Base-by-base conservation (phyloP, 2,797 vertebrate genomes). In the Cygnus olor region DNA sequence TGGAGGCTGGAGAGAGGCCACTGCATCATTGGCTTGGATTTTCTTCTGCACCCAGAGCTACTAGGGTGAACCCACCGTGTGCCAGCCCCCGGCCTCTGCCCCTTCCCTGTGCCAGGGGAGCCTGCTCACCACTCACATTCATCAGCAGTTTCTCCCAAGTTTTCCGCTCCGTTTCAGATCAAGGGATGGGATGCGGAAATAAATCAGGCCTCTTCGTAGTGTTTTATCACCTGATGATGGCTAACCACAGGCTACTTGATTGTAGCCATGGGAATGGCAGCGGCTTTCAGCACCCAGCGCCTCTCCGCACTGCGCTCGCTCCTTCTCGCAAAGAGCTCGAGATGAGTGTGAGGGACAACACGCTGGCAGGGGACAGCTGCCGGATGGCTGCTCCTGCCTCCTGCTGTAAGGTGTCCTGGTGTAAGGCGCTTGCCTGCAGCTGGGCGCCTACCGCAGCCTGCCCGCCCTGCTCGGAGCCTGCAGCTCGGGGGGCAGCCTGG, bases 251-350 rank as follows among this genome's bases (percentile, higher is more conserved):
- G 87, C 87, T 65, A 10, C 69, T 78, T 4, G 4, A 24, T 34
- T 78, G 94, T 78, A 95, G 93, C 91, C 72, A n/a, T 78, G 89
- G 91, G 95, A 92, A 92, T 88, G 76, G 91, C 81, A 89, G 81
- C 68, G 11, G 81, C 74, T 82, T 42, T 63, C 86, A 36, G 63
- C 81, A 20, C 89, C 87, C 10, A 3, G 61, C 53, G 76, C 80
- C 93, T 77, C 82, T 57, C 2, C 51, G 2, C 4, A 2, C 87
- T 60, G 82, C 3, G 40, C 76, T 71, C 8, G 54, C 36, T 73
- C 34, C 5, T 7, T 86, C 54, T 36, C 36, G 92, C 64, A 87
- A 66, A 82, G 74, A 44, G 74, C 45, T 60, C 9, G 74, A 79
- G 54, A 69, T 44, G 9, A 60, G 45, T 1, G 49, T 4, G 3